Evolutionary conservation across 2,113 vertebrate genomes (phyloP).

Genomic region (Aptenodytes forsteri): DNA sequence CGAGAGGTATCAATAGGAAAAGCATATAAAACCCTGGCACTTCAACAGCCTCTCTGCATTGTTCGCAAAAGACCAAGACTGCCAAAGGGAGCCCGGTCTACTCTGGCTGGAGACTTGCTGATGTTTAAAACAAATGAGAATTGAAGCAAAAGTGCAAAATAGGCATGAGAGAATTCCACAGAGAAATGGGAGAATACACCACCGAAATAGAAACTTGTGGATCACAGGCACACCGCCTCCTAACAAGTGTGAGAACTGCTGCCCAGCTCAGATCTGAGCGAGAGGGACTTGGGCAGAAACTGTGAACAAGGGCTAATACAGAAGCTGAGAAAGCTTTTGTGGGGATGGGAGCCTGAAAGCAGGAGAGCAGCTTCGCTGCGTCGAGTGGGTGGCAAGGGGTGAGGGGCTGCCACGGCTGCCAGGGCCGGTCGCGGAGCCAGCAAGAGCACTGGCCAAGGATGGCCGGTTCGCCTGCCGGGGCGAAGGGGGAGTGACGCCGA

Average conservation of each 20-base stretch:
- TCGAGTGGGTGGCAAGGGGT: neutral
- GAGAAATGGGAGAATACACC: neutral
- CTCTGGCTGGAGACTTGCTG: neutral
- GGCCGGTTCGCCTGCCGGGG: neutral
- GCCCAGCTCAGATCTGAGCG: neutral
- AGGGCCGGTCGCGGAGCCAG: neutral
- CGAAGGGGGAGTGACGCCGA: neutral
- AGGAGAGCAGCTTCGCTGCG: neutral
- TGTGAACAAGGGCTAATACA: neutral
- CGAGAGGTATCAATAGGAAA: neutral
- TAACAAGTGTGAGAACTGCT: accelerated
- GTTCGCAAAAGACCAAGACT: neutral
- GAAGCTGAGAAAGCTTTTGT: neutral
- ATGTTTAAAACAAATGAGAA: neutral
- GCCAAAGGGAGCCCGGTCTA: neutral
- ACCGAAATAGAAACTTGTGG: neutral
- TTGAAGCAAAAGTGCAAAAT: neutral
- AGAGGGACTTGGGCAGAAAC: neutral
- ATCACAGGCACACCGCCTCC: accelerated
- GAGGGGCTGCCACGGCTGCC: neutral
- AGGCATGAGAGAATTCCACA: neutral
- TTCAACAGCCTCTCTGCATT: neutral
- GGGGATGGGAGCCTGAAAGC: neutral
- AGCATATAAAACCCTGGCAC: neutral
- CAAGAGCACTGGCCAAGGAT: too few species aligned